Conservation (phyloP, 2,888 invertebrate species). For the Apotomis capreana region DNA sequence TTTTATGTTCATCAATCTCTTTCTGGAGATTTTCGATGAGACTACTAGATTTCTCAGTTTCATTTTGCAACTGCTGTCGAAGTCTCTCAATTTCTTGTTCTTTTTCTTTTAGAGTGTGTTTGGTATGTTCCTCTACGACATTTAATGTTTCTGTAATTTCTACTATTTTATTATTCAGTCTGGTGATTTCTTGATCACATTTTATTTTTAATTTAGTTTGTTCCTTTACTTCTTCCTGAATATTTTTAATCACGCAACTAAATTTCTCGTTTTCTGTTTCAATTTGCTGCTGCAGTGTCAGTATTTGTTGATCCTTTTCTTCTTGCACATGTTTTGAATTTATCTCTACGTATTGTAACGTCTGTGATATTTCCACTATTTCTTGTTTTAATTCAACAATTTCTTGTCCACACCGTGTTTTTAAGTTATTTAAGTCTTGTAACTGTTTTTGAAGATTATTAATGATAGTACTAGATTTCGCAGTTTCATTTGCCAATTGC, state of each 20-base stretch:
- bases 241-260: neutral
- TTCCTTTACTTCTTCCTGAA: constrained; percentile 2
- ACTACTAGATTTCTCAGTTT: neutral
- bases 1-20: neutral
- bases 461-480: neutral
- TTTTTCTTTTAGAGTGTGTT: constrained; percentile 1
- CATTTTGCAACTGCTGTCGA: neutral
- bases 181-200: neutral
- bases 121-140: neutral
- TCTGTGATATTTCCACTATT: constrained; percentile 69
- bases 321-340: constrained; percentile 60
- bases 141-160: neutral
- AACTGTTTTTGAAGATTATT: constrained; percentile 1
- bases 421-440: constrained; percentile 8
- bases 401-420: constrained; percentile 43
- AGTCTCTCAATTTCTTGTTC: neutral
- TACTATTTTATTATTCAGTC: neutral
- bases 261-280: constrained; percentile 56
- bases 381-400: constrained; percentile 61
- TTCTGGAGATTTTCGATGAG: neutral
- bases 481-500: neutral
- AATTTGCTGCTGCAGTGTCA: constrained; percentile 66
- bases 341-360: constrained; percentile 61
- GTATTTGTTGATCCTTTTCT: constrained; percentile 65
- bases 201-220: neutral